A percentile compares a stretch with the other conserved stretches of the same genome.
Conservation (phyloP, 2,113 vertebrate genomes). For the Aix galericulata region DNA sequence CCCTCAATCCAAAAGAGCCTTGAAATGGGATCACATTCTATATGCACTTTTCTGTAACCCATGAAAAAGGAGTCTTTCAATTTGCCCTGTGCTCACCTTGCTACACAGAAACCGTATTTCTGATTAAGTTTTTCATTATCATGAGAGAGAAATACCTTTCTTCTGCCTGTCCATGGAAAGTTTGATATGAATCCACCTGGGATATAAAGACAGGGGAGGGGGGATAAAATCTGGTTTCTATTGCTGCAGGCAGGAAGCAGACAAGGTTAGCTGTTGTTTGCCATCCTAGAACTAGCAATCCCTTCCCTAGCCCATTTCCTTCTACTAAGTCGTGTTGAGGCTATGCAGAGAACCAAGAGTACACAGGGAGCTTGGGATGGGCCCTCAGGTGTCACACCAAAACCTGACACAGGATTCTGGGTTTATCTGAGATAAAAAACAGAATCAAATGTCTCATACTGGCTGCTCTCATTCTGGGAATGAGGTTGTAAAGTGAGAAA, state of each 20-base stretch:
- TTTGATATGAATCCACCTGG: not conserved
- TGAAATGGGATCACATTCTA: not conserved
- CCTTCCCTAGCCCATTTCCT: not conserved
- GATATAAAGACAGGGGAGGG: not conserved
- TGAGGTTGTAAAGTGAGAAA: not conserved
- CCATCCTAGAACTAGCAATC: not conserved
- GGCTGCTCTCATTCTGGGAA: not conserved
- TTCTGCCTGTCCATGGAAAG: not conserved
- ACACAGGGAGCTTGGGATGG: not conserved
- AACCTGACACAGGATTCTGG: not conserved
- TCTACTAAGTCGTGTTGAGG: not conserved
- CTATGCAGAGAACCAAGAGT: rapidly evolving
- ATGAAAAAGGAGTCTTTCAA: not conserved
- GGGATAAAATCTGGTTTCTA: not conserved
- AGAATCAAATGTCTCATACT: not conserved
- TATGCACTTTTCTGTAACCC: not conserved
- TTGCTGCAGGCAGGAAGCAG: not conserved
- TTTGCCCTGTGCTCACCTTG: not conserved
- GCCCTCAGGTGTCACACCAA: not conserved
- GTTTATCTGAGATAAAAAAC: rapidly evolving
- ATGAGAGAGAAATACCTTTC: not conserved
- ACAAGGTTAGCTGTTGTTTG: not conserved
- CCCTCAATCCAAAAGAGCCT: not conserved
- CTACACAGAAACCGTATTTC: not conserved
- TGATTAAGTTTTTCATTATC: not conserved